Conservation (phyloP, 2,888 invertebrate species). For the Toxonevra muliebris region DNA sequence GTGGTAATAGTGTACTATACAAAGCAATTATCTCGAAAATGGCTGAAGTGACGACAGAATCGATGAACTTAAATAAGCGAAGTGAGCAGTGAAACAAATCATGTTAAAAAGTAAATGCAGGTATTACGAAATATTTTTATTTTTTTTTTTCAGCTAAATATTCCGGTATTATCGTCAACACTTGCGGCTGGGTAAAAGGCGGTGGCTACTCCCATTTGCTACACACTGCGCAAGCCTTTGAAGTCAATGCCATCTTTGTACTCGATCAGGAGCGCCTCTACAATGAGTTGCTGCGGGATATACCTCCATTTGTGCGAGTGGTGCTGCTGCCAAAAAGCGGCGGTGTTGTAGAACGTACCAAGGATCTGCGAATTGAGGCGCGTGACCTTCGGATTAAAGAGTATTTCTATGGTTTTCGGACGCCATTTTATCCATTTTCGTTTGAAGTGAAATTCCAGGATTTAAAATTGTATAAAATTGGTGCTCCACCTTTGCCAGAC, state of each 20-base stretch:
- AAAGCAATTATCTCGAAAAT: conserved; percentile 84
- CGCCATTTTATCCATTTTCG: conserved; percentile 90
- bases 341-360: conserved; percentile 90
- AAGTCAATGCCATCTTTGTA: conserved; percentile 94
- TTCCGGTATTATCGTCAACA: conserved; percentile 95
- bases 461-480: conserved; percentile 91
- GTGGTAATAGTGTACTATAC: conserved; percentile 82
- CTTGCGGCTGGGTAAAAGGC: conserved; percentile 96
- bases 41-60: conserved; percentile 84
- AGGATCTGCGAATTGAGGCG: conserved; percentile 75
- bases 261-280: conserved; percentile 96
- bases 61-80: conserved; percentile 87
- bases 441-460: conserved; percentile 93
- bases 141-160: conserved; percentile 70
- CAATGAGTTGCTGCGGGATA: conserved; percentile 91
- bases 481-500: conserved; percentile 91
- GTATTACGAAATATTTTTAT: not conserved
- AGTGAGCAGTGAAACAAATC: conserved; percentile 66
- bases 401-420: conserved; percentile 92
- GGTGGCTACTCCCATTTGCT: conserved; percentile 88
- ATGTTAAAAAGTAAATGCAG: not conserved
- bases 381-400: conserved; percentile 86
- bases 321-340: conserved; percentile 95
- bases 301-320: conserved; percentile 93
- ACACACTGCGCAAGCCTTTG: conserved; percentile 91